phyloP scores from a whole-genome alignment of 92 coral and sea anemone genomes.

The Palythoa grandiflora region DNA sequence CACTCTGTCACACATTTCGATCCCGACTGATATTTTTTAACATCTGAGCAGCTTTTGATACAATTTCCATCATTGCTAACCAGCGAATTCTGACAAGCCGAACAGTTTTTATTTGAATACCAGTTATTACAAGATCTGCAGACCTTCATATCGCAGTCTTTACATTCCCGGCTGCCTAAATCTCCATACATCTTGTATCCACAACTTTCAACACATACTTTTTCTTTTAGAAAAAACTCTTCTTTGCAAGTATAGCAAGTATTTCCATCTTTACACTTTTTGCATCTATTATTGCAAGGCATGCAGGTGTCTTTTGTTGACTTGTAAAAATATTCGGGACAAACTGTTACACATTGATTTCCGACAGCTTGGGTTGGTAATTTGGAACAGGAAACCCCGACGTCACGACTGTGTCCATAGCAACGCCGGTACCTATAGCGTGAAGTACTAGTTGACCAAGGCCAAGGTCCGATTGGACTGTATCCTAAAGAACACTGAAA shows the following conservation, averaged over 20 bases:
- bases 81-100: constrained; percentile 68
- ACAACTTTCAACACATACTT: constrained; percentile 72
- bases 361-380: constrained; percentile 56
- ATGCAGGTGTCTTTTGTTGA: constrained; percentile 65
- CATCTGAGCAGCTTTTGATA: constrained; percentile 61
- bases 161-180: constrained; percentile 58
- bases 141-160: constrained; percentile 58
- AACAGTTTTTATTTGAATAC: constrained; percentile 57
- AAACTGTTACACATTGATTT: constrained; percentile 45
- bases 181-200: constrained; percentile 67
- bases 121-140: constrained; percentile 79
- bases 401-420: constrained; percentile 73
- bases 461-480: neutral
- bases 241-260: constrained; percentile 66
- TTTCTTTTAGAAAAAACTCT: constrained; percentile 66
- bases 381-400: constrained; percentile 77
- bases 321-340: constrained; percentile 56
- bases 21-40: constrained; percentile 46
- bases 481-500: constrained; percentile 64
- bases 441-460: too few species aligned
- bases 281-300: constrained; percentile 63
- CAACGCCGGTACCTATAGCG: constrained; percentile 41
- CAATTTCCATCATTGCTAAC: constrained; percentile 79
- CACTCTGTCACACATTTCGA: constrained; percentile 62
- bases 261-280: constrained; percentile 56